These are phyloP conservation scores for Gastrophryne carolinensis DNA, from an alignment of 2,797 vertebrate genomes.

Conservation along the genomic window DNA sequence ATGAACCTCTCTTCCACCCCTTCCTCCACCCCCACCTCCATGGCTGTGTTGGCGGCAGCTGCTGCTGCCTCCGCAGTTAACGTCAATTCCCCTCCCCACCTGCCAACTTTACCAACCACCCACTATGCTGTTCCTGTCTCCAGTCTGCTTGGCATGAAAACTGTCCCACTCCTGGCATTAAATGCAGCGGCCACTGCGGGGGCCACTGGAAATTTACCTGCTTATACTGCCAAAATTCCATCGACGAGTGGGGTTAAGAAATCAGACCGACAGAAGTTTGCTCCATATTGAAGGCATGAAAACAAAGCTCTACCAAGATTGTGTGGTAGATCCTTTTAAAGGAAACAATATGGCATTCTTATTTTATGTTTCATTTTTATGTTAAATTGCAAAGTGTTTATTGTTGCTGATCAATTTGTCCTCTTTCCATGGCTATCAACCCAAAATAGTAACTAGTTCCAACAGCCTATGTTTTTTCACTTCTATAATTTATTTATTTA, in stretches of 20 bases:
- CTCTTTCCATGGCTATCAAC: conserved; percentile 65
- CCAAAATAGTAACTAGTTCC: conserved; percentile 66
- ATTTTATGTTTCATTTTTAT: conserved; percentile 54
- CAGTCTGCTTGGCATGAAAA: conserved; percentile 96
- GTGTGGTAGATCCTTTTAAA: conserved; percentile 65
- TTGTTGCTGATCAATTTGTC: conserved; percentile 63
- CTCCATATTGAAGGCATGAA: conserved; percentile 82
- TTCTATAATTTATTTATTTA: conserved; percentile 39
- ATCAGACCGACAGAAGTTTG: conserved; percentile 91
- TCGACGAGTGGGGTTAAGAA: conserved; percentile 80
- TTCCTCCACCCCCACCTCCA: conserved; percentile 82
- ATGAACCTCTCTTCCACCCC: conserved; percentile 84
- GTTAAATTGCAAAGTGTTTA: conserved; percentile 66
- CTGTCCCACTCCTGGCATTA: conserved; percentile 84
- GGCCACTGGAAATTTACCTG: conserved; percentile 78
- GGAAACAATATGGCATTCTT: conserved; percentile 65
- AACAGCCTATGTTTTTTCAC: conserved; percentile 58
- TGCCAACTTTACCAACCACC: conserved; percentile 75
- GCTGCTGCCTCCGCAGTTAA: conserved; percentile 76
- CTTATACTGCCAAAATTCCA: conserved; percentile 85
- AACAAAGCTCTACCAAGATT: conserved; percentile 64
- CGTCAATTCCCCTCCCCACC: conserved; percentile 81
- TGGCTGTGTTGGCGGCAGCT: conserved; percentile 81
- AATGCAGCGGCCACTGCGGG: conserved; percentile 79
- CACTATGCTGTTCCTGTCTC: conserved; percentile 90